phyloP scores from a whole-genome alignment of 2,113 vertebrate species.

The Prionailurus bengalensis region DNA sequence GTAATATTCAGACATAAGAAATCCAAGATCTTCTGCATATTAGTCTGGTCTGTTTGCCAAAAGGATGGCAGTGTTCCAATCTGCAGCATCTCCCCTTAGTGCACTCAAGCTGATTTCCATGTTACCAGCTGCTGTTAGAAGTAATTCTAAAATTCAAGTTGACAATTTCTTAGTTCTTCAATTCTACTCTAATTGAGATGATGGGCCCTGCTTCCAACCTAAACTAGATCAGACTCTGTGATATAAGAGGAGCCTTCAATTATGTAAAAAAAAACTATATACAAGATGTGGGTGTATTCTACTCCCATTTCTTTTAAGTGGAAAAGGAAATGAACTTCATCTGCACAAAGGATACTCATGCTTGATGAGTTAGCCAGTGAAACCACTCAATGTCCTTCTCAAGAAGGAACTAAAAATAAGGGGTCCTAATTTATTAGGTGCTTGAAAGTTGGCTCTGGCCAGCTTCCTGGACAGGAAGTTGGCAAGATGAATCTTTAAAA shows the following conservation, averaged over 20 bases:
- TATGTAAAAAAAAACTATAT: not conserved
- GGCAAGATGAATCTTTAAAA: constrained; percentile 53
- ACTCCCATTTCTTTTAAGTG: not conserved
- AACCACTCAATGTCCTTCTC: not conserved
- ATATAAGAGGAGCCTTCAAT: not conserved
- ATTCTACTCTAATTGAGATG: not conserved
- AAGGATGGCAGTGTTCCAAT: not conserved
- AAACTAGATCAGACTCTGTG: not conserved
- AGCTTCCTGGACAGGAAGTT: constrained; percentile 46
- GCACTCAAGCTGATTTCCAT: not conserved
- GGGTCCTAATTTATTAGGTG: constrained; percentile 41
- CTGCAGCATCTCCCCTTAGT: not conserved
- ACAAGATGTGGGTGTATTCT: not conserved
- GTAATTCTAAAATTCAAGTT: constrained; percentile 34
- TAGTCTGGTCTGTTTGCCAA: not conserved
- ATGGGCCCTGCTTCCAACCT: not conserved
- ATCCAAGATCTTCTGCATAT: constrained; percentile 5
- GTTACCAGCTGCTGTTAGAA: not conserved
- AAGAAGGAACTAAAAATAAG: constrained; percentile 63
- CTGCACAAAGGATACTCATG: not conserved
- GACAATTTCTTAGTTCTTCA: constrained; percentile 43
- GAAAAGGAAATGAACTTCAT: not conserved
- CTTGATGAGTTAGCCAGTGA: not conserved
- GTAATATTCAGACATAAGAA: constrained; percentile 48
- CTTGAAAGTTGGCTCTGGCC: constrained; percentile 59